phyloP scores from a whole-genome alignment of 2,113 vertebrate genomes.

The Ictidomys tridecemlineatus region DNA sequence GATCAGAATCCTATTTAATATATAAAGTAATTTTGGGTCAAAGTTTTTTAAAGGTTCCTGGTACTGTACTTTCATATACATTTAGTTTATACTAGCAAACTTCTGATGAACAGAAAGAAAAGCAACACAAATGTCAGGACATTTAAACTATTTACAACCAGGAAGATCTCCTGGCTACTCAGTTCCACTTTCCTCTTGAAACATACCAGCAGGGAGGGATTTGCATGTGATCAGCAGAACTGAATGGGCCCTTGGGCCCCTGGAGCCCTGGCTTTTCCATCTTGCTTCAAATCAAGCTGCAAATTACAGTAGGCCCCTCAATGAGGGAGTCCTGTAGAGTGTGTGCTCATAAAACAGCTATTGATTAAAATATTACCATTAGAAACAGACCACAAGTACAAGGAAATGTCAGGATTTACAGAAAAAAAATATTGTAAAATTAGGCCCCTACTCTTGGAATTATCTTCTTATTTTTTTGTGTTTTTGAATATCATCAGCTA shows the following conservation, averaged over 20 bases:
- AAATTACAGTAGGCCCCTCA: not conserved
- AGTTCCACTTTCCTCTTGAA: not conserved
- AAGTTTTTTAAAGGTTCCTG: not conserved
- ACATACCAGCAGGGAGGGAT: not conserved
- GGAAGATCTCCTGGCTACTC: not conserved
- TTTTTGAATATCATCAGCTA: not conserved
- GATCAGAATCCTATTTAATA: not conserved
- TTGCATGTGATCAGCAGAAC: not conserved
- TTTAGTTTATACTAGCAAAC: not conserved
- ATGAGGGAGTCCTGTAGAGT: not conserved
- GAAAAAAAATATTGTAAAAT: not conserved
- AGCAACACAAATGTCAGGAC: not conserved
- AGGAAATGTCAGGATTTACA: not conserved
- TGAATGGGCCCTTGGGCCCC: too few relatives aligned
- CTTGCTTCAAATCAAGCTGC: not conserved
- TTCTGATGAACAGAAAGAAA: not conserved
- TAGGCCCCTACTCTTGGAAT: not conserved
- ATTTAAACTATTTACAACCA: not conserved
- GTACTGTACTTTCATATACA: not conserved
- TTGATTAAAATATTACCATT: not conserved
- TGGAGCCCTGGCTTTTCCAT: not conserved
- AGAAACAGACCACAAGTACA: not conserved
- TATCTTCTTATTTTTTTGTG: not conserved
- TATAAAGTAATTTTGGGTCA: not conserved
- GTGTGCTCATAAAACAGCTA: not conserved